A percentile compares a stretch with the other conserved stretches of the same genome.
phyloP scores from a whole-genome alignment of 2,888 invertebrate species.

The Hecatera dysodea region DNA sequence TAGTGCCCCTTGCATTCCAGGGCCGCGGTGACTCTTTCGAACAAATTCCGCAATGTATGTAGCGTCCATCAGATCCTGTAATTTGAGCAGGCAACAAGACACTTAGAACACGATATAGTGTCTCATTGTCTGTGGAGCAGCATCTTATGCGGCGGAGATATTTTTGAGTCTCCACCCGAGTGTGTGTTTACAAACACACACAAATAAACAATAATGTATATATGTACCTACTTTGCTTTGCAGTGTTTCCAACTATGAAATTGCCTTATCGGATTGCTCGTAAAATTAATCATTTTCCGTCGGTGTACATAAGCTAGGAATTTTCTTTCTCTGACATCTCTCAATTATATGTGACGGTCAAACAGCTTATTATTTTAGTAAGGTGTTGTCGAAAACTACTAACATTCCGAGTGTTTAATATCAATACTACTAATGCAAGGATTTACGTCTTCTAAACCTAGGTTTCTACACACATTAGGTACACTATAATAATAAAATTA shows the following conservation, averaged over 20 bases:
- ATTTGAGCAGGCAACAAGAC: background rate
- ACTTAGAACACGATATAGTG: background rate
- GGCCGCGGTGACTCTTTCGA: too few relatives aligned
- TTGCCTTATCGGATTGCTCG: constrained; percentile 16
- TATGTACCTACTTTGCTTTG: background rate
- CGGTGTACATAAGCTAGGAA: background rate
- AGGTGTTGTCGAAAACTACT: too few relatives aligned
- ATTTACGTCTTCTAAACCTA: too few relatives aligned
- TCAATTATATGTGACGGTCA: background rate
- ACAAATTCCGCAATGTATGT: too few relatives aligned
- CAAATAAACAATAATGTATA: background rate
- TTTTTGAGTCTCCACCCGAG: background rate
- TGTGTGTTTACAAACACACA: too few relatives aligned
- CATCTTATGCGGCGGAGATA: background rate
- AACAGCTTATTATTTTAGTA: too few relatives aligned
- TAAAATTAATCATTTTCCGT: constrained; percentile 8
- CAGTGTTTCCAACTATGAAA: constrained; percentile 13
- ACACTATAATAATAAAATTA: too few relatives aligned
- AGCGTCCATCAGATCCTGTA: background rate
- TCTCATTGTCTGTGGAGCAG: background rate
- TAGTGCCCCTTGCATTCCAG: too few relatives aligned
- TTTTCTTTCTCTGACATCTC: background rate
- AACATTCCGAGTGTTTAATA: too few relatives aligned
- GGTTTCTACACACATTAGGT: too few relatives aligned
- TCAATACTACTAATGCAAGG: too few relatives aligned